Evolutionary conservation across 2,888 invertebrate species (phyloP).

Genomic region (Toxonevra muliebris): DNA sequence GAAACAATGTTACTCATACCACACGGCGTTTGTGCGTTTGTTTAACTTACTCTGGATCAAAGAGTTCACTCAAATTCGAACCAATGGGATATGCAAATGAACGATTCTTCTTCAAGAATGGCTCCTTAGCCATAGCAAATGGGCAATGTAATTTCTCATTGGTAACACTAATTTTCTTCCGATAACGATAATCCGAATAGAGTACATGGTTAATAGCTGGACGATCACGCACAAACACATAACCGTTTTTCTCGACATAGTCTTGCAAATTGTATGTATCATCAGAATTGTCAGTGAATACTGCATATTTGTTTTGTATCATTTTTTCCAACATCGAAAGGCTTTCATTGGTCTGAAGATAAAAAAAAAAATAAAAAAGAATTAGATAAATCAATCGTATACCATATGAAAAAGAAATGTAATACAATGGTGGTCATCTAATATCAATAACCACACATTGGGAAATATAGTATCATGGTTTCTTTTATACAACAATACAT

Average conservation of each 20-base stretch:
- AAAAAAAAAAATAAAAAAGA: neutral
- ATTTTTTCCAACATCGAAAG: constrained; percentile 57
- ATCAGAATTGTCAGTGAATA: constrained; percentile 60
- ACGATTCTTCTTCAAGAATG: constrained; percentile 73
- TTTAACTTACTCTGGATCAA: constrained; percentile 76
- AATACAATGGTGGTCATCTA: no score
- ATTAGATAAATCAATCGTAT: no score
- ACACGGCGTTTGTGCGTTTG: neutral
- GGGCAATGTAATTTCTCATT: constrained; percentile 76
- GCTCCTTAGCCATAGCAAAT: constrained; percentile 77
- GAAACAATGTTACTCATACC: neutral
- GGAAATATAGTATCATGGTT: no score
- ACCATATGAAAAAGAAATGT: no score
- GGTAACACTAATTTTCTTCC: constrained; percentile 68
- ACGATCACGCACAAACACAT: constrained; percentile 76
- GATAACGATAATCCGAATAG: constrained; percentile 73
- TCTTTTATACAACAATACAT: no score
- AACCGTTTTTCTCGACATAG: constrained; percentile 66
- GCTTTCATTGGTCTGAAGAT: constrained; percentile 58
- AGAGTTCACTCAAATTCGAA: constrained; percentile 70
- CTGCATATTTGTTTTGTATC: constrained; percentile 57
- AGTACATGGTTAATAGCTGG: constrained; percentile 75
- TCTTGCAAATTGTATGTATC: constrained; percentile 63
- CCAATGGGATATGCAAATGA: constrained; percentile 77
- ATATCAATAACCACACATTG: no score